Conservation (phyloP, 2,888 invertebrate species). For the Cryptophagus acutangulus region DNA sequence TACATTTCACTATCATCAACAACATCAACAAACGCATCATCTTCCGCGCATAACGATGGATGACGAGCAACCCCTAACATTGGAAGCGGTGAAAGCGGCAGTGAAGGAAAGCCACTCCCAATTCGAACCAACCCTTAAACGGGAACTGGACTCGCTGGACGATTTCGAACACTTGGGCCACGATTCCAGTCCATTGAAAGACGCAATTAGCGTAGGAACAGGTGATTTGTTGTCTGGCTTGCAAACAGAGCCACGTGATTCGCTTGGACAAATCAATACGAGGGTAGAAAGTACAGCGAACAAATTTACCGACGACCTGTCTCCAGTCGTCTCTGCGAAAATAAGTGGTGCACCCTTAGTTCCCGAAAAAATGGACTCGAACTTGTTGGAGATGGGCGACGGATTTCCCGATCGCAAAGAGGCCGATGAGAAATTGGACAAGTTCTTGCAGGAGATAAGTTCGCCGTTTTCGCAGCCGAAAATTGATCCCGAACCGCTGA, state of each 20-base stretch:
- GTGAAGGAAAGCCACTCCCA: constrained; percentile 9
- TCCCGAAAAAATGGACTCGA: constrained; percentile 40
- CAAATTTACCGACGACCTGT: constrained; percentile 29
- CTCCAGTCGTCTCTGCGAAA: constrained; percentile 15
- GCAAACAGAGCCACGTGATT: constrained; percentile 38
- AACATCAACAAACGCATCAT: constrained; percentile 7
- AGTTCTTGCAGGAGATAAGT: constrained; percentile 34
- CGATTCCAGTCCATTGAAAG: constrained; percentile 50
- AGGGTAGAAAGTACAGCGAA: constrained; percentile 43
- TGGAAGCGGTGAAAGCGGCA: constrained; percentile 22
- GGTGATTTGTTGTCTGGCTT: constrained; percentile 45
- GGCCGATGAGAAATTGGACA: constrained; percentile 39
- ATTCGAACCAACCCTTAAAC: constrained; percentile 20
- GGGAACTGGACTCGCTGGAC: constrained; percentile 67
- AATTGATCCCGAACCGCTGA: constrained; percentile 19
- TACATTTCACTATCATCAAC: constrained; percentile 9
- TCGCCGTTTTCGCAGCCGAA: constrained; percentile 22
- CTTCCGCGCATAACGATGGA: constrained; percentile 17
- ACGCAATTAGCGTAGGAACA: constrained; percentile 30
- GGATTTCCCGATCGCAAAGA: constrained; percentile 40
- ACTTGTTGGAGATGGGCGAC: constrained; percentile 42
- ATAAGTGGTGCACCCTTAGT: constrained; percentile 14
- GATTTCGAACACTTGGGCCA: constrained; percentile 71
- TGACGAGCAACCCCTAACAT: constrained; percentile 9
- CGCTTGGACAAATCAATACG: constrained; percentile 43